Conservation (phyloP, 2,113 vertebrate genomes). For the Lepus americanus region DNA sequence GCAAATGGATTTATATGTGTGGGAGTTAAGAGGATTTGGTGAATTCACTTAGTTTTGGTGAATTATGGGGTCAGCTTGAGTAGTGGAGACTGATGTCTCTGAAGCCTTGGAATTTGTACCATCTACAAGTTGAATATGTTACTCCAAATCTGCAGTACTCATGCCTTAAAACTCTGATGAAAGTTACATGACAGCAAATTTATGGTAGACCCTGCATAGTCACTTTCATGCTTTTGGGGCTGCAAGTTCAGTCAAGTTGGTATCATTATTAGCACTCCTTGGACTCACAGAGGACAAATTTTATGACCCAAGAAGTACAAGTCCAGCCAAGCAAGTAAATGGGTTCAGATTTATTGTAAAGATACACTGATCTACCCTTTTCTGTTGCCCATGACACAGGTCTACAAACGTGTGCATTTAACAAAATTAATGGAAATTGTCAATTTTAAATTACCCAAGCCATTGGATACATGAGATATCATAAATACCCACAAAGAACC, state of each 20-base stretch:
- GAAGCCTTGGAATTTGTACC: neutral
- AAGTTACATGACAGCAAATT: conserved; percentile 52
- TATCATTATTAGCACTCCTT: conserved; percentile 66
- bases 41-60: conserved; percentile 22
- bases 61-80: conserved; percentile 13
- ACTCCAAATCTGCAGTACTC: neutral
- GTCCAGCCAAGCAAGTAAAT: conserved; percentile 70
- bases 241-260: conserved; percentile 64
- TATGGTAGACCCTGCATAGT: conserved; percentile 55
- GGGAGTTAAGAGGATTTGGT: neutral
- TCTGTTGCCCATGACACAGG: conserved; percentile 42
- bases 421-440: conserved; percentile 70
- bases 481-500: conserved; percentile 56
- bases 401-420: conserved; percentile 10
- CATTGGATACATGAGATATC: conserved; percentile 10
- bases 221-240: conserved; percentile 43
- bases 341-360: conserved; percentile 78
- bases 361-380: conserved; percentile 34
- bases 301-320: conserved; percentile 79
- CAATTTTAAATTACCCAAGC: conserved; percentile 54
- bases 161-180: conserved; percentile 55
- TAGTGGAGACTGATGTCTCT: neutral
- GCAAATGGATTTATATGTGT: neutral
- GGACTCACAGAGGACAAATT: conserved; percentile 76
- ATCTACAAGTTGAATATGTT: conserved; percentile 49